A percentile compares a stretch with the other conserved stretches of the same genome.
Evolutionary conservation across 2,113 vertebrate genomes (phyloP).

Genomic region (Pholis gunnellus): DNA sequence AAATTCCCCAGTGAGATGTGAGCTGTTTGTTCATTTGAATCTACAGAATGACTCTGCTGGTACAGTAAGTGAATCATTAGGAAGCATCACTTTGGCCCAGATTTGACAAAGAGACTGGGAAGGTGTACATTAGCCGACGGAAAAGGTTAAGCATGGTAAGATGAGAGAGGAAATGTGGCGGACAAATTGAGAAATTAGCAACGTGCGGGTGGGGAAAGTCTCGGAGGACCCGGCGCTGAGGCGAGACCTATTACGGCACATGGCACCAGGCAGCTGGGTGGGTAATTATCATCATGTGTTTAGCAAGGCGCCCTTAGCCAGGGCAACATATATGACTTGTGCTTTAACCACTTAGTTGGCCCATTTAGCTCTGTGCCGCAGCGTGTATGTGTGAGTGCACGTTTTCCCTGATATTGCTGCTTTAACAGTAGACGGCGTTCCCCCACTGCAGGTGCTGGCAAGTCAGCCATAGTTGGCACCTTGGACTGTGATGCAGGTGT

Average conservation of each 20-base stretch:
- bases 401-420: slow-evolving; percentile 13
- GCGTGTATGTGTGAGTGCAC: slow-evolving; percentile 14
- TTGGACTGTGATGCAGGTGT: slow-evolving; percentile 58
- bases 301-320: slow-evolving; percentile 76
- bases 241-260: slow-evolving; percentile 81
- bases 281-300: slow-evolving; percentile 84
- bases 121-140: slow-evolving; percentile 72
- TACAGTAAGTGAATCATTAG: slow-evolving; percentile 72
- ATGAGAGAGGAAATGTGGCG: slow-evolving; percentile 69
- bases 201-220: slow-evolving; percentile 69
- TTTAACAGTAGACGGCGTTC: slow-evolving; percentile 30
- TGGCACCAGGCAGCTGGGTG: slow-evolving; percentile 82
- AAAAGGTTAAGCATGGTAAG: slow-evolving; percentile 80
- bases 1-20: slow-evolving; percentile 67
- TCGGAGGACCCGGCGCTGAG: slow-evolving; percentile 78
- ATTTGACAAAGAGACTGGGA: slow-evolving; percentile 74
- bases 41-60: slow-evolving; percentile 46
- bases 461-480: slow-evolving; percentile 42
- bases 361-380: slow-evolving; percentile 61
- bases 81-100: slow-evolving; percentile 77
- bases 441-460: slow-evolving; percentile 41
- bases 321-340: slow-evolving; percentile 73
- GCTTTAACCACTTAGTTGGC: slow-evolving; percentile 73
- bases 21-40: slow-evolving; percentile 72
- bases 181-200: slow-evolving; percentile 87